A percentile compares a stretch with the other conserved stretches of the same genome.
Evolutionary conservation across 2,797 vertebrate species (phyloP).

Genomic region (Anabacerthia variegaticeps): DNA sequence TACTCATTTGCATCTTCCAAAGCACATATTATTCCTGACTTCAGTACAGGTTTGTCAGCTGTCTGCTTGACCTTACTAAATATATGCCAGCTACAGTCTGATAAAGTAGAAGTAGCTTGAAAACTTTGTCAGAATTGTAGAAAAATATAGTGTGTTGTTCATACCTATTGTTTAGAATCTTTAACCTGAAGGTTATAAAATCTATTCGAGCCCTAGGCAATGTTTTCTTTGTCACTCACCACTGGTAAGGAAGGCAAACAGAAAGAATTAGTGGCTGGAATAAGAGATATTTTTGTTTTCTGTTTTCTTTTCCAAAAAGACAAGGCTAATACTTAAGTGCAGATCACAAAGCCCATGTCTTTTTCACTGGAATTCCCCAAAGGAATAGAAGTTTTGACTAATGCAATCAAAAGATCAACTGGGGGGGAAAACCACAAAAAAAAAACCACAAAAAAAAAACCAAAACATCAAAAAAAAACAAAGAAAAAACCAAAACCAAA

Average conservation of each 20-base stretch:
- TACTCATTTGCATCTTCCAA: conserved; percentile 42
- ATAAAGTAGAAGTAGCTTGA: neutral
- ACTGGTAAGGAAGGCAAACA: neutral
- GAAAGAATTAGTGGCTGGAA: neutral
- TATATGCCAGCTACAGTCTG: neutral
- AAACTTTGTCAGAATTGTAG: neutral
- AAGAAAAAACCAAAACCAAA: neutral
- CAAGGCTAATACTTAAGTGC: neutral
- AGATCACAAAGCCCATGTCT: neutral
- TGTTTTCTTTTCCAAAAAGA: neutral
- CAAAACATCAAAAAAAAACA: neutral
- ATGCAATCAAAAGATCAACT: neutral
- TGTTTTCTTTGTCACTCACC: conserved; percentile 25
- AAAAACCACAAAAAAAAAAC: neutral
- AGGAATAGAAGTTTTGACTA: neutral
- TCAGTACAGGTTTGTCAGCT: conserved; percentile 46
- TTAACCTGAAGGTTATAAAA: conserved; percentile 22
- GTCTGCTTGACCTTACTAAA: neutral
- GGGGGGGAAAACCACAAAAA: neutral
- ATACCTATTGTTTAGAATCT: conserved; percentile 15
- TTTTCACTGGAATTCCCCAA: neutral
- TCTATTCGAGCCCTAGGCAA: neutral
- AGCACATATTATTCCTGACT: conserved; percentile 38
- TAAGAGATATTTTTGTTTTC: neutral
- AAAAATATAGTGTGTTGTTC: neutral